A percentile compares a stretch with the other conserved stretches of the same genome.
These are phyloP conservation scores for Phaenicophaeus curvirostris DNA, from an alignment of 2,797 vertebrate species.

Conservation along the genomic window DNA sequence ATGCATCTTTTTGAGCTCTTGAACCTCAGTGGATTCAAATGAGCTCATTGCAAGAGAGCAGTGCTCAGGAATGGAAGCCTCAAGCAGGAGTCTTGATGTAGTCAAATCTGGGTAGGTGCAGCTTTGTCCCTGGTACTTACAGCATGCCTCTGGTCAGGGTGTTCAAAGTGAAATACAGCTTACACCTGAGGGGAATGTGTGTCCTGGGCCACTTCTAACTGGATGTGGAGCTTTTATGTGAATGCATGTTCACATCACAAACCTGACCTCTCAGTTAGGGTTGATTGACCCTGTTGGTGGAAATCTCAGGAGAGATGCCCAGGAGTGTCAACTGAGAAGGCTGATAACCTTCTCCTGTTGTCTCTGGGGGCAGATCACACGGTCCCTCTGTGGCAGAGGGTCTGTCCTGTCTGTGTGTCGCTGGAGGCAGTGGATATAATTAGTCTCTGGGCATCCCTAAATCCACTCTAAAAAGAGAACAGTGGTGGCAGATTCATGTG, in stretches of 20 bases:
- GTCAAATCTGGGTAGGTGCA: neutral
- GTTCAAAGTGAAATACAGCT: neutral
- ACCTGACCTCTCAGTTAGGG: neutral
- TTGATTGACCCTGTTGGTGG: neutral
- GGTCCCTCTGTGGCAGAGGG: neutral
- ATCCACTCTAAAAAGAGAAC: neutral
- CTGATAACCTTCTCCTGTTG: neutral
- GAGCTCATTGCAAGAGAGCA: neutral
- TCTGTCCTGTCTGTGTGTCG: neutral
- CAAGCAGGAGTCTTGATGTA: neutral
- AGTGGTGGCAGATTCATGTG: neutral
- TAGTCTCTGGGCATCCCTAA: neutral
- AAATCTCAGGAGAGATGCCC: neutral
- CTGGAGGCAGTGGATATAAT: neutral
- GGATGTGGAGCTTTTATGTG: neutral
- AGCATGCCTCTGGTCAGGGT: neutral
- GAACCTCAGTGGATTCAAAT: neutral
- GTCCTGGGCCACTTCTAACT: neutral
- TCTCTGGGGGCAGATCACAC: neutral
- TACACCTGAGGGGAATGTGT: neutral
- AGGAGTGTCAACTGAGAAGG: neutral
- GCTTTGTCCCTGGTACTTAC: neutral
- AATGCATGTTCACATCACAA: neutral
- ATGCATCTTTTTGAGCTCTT: neutral
- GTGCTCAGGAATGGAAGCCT: neutral